Evolutionary conservation across 2,113 vertebrate species (phyloP), one percentile per base, ranked within the genome.

Genomic region (Helogale parvula): DNA sequence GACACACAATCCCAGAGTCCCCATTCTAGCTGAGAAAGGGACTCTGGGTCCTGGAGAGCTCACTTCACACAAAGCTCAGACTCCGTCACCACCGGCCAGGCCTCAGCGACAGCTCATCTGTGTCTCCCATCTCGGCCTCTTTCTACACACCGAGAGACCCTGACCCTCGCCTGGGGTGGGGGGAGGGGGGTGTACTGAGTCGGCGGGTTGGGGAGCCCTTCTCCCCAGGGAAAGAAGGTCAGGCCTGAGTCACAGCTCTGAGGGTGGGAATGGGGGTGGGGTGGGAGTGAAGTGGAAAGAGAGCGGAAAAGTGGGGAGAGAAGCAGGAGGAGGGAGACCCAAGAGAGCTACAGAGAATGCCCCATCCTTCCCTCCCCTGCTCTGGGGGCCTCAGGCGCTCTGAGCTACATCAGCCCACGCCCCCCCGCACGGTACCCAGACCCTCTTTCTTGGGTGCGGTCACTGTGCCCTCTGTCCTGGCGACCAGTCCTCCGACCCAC

Each of bases 241-340:
- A 97, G 92, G 63, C 76, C 76, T 95, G 96, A 96, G 94, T 97
- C 97, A 96, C 88, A 71, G 66, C 68, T 65, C 4, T 1, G 47
- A 29, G 38, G 50, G 50, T 76, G 7, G 29, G 65, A 27, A 5
- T 0, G 38, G 38, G 38, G 50, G 50, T 47, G 7, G 29, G 65
- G 17, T 63, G 66, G 14, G 8, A 15, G 12, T 15, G 21, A 41
- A 54, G 57, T 1, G 60, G 77, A 38, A 52, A 54, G 60, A 12
- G 50, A 13, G 17, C 3, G 69, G 3, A 31, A 25, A 35, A 27
- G 7, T 19, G 45, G n/a, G 57, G n/a, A 14, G 21, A 66, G 57
- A 88, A 65, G 15, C 14, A 6, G 45, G 68, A 93, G 63, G 1
- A 4, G 15, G 57, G 81, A 66, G 17, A 35, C 14, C 47, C 33